Conservation (phyloP, 1,140 invertebrate species). For the Drosophila bocki region DNA sequence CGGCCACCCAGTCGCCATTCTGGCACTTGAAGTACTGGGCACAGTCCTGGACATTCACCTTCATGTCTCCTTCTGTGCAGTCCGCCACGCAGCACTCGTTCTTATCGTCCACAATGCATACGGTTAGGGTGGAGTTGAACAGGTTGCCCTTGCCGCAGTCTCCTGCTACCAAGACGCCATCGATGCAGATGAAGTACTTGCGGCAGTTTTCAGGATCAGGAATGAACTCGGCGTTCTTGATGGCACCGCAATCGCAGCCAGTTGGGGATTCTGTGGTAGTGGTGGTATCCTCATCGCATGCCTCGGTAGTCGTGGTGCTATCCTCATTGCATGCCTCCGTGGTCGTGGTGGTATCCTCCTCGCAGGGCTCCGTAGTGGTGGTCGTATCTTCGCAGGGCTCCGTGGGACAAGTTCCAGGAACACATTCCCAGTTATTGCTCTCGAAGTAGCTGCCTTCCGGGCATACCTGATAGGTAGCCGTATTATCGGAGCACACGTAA, state of each 20-base stretch:
- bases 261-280: constrained; percentile 21
- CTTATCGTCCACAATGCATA: constrained; percentile 26
- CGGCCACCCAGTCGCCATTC: constrained; percentile 39
- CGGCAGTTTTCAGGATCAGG: constrained; percentile 45
- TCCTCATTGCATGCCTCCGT: constrained; percentile 19
- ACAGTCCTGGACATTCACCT: constrained; percentile 33
- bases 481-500: constrained; percentile 44
- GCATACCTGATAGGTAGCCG: constrained; percentile 37
- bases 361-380: constrained; percentile 29
- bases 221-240: constrained; percentile 29
- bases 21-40: constrained; percentile 50
- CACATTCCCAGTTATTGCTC: constrained; percentile 3
- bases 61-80: constrained; percentile 12
- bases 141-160: constrained; percentile 57
- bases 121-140: constrained; percentile 13
- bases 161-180: constrained; percentile 35
- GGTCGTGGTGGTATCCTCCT: constrained; percentile 24
- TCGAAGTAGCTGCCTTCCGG: constrained; percentile 44
- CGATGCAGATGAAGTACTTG: constrained; percentile 35
- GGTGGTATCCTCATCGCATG: constrained; percentile 26
- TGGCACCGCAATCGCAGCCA: constrained; percentile 45
- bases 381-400: constrained; percentile 26
- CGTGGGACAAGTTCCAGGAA: constrained; percentile 48
- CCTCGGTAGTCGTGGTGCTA: constrained; percentile 16
- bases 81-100: constrained; percentile 43